Evolutionary conservation across 1,140 invertebrate species (phyloP), one percentile per base, ranked within the genome.

Genomic region (Eurosta solidaginis): DNA sequence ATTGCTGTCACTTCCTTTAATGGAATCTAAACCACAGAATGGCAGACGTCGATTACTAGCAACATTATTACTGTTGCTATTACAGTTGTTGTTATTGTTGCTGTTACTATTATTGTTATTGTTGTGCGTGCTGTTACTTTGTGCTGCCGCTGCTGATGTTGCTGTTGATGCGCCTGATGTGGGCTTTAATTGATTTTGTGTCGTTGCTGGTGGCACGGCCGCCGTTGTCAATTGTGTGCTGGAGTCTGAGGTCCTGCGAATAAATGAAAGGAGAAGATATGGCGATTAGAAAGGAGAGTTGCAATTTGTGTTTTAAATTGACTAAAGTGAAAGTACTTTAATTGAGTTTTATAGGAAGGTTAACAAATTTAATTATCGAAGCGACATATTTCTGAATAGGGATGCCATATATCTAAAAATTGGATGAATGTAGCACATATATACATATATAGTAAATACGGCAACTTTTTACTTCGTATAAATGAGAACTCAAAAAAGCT

Each of bases 231-330:
- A 75, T 75, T 76, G 73, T 49, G 47, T 33, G 47, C 49, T 79
- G 29, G 82, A 80, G 75, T 86, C 85, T 76, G 80, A 83, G 47
- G 85, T 80, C 82, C 85, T 87, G 81, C 33, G 68, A 77, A 45
- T 50, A 74, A 59, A 52, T 33, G 54, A 59, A 29, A 20, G 7
- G 22, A 74, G 3, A 78, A 25, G 20, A 68, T 29, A 5, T 17
- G 59, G 33, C 22, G 59, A 68, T 68, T 68, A 68, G 33, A 40
- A 68, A 68, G 33, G 59, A 49, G 29, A 42, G 49, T 73, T 49
- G 45, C 52, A 27, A 29, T 9, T 76, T 40, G n/a, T 76, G 50
- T 27, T 76, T 76, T 20, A 40, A 52, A 33, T 17, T 52, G 29
- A 42, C 12, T n/a, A n/a, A n/a, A 17, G 33, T 52, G 47, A n/a